phyloP scores from a whole-genome alignment of 2,888 invertebrate species.

The Carpatolechia fugitivella region DNA sequence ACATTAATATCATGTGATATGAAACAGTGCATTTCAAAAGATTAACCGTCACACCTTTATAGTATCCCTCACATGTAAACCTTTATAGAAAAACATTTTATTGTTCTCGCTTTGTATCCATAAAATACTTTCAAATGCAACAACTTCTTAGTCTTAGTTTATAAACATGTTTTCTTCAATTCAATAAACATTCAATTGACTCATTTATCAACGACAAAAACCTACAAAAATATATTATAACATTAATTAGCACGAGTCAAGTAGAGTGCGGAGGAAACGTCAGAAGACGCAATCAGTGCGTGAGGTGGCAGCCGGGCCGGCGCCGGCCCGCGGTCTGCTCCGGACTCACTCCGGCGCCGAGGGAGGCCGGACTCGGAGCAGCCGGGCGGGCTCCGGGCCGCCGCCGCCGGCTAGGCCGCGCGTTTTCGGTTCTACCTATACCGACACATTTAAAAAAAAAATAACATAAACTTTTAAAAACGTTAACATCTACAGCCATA shows the following conservation, averaged over 20 bases:
- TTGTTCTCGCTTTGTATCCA: constrained; percentile 77
- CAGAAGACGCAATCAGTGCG: constrained; percentile 35
- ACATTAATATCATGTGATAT: constrained; percentile 69
- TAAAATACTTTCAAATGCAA: constrained; percentile 79
- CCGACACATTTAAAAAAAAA: constrained; percentile 58
- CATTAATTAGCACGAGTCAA: constrained; percentile 74
- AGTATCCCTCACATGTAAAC: constrained; percentile 71
- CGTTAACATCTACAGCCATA: constrained; percentile 78
- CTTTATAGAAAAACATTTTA: constrained; percentile 77
- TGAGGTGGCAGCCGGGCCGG: constrained; percentile 29
- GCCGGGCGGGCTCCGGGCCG: constrained; percentile 30
- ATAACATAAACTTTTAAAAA: constrained; percentile 74
- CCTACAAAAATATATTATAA: constrained; percentile 78
- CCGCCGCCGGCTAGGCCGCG: constrained; percentile 19
- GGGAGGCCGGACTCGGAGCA: constrained; percentile 18
- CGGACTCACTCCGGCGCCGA: too few species aligned
- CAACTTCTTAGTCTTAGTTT: constrained; percentile 76
- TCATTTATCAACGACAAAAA: constrained; percentile 77
- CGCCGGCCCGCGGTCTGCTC: constrained; percentile 27
- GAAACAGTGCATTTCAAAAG: constrained; percentile 68
- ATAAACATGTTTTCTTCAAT: constrained; percentile 75
- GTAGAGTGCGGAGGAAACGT: constrained; percentile 56
- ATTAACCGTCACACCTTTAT: constrained; percentile 58
- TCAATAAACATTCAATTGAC: constrained; percentile 78
- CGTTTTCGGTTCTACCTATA: constrained; percentile 50